Conservation (phyloP, 35 echinoderm and acorn worm species). For the Amphiura filiformis region DNA sequence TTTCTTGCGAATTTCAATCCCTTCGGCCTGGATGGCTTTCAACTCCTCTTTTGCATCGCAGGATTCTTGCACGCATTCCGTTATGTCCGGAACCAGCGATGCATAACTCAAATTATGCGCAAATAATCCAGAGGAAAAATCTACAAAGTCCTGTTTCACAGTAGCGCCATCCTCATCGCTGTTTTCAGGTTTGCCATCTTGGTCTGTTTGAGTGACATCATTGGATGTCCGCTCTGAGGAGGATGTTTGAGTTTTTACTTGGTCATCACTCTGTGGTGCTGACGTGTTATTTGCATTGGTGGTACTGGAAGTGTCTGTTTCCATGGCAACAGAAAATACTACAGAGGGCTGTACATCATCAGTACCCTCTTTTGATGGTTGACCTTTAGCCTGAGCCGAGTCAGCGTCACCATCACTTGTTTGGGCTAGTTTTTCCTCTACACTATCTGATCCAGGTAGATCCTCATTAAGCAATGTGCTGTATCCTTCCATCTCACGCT, state of each 20-base stretch:
- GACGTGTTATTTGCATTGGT: conserved; percentile 2
- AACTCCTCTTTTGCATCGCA: conserved; percentile 34
- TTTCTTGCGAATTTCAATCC: conserved; percentile 50
- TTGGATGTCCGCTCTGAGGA: background rate
- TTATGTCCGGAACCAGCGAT: conserved; percentile 76
- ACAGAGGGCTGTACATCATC: too few relatives aligned
- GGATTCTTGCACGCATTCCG: conserved; percentile 68
- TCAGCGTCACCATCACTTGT: background rate
- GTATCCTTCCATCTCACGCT: background rate
- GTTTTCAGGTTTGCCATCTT: background rate
- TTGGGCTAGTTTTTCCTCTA: background rate
- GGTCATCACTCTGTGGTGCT: background rate
- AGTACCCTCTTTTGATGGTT: background rate
- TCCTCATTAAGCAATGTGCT: background rate
- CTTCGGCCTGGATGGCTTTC: conserved; percentile 63
- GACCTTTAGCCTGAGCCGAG: background rate
- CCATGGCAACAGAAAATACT: background rate
- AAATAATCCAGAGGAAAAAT: conserved; percentile 85
- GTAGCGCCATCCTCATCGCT: background rate
- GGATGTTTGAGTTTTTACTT: background rate
- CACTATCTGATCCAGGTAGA: background rate
- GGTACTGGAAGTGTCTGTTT: background rate
- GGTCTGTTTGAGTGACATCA: background rate
- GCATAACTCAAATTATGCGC: conserved; percentile 55
- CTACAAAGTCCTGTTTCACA: conserved; percentile 66